Percentiles rank a stretch among this genome's conserved stretches.
These are phyloP conservation scores for Psilopsiagon aurifrons DNA, from an alignment of 2,113 vertebrate genomes.

Conservation along the genomic window DNA sequence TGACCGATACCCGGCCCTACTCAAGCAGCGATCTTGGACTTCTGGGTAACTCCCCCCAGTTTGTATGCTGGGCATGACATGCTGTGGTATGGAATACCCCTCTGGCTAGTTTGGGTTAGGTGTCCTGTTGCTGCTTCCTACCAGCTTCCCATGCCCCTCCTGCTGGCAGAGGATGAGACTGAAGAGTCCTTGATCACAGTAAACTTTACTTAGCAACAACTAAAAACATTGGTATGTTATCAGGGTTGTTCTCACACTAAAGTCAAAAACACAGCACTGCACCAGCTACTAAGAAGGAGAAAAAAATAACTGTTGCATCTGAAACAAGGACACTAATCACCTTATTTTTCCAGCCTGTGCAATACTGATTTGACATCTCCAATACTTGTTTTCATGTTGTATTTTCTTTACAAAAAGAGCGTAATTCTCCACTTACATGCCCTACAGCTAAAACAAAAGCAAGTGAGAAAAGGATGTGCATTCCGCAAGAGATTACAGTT, in stretches of 20 bases:
- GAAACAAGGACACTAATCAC: background rate
- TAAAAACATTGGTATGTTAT: background rate
- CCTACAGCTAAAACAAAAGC: background rate
- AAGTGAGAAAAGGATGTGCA: background rate
- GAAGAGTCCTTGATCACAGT: background rate
- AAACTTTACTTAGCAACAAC: background rate
- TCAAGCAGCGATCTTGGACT: background rate
- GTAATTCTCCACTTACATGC: background rate
- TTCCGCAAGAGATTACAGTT: background rate
- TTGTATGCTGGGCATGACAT: background rate
- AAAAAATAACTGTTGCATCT: background rate
- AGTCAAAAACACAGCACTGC: background rate
- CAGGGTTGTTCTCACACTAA: background rate
- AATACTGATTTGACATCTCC: background rate
- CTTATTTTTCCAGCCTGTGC: background rate
- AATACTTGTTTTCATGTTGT: background rate
- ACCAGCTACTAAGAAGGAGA: background rate
- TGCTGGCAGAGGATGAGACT: background rate
- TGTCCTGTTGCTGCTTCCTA: background rate
- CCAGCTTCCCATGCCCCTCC: background rate
- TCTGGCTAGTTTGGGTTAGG: background rate
- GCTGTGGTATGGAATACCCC: background rate
- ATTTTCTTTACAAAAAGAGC: background rate
- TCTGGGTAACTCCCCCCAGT: background rate
- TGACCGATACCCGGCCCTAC: background rate